These are phyloP conservation scores for Volucella inflata DNA, from an alignment of 2,888 invertebrate genomes.

Conservation along the genomic window DNA sequence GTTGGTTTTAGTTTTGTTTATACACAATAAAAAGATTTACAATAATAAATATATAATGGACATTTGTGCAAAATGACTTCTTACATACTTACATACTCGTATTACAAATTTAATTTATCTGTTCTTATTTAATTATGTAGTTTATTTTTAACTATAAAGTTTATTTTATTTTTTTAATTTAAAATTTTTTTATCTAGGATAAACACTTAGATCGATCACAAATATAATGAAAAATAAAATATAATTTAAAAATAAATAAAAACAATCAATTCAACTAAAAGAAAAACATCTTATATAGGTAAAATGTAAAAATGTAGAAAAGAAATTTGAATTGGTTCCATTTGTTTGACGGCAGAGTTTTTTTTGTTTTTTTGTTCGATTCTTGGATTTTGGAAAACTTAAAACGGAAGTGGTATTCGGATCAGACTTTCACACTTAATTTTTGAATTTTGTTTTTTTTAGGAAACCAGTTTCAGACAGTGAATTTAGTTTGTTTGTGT, in stretches of 20 bases:
- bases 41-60: conserved; percentile 49
- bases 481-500: not conserved
- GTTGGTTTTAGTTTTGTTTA: not conserved
- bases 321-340: conserved; percentile 59
- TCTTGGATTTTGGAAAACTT: conserved; percentile 27
- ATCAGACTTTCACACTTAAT: conserved; percentile 49
- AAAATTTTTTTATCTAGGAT: conserved; percentile 54
- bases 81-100: conserved; percentile 45
- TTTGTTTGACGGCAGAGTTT: conserved; percentile 54
- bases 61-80: conserved; percentile 68
- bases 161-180: conserved; percentile 27
- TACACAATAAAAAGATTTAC: conserved; percentile 59
- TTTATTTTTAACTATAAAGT: too few species aligned
- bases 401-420: conserved; percentile 24
- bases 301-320: conserved; percentile 31
- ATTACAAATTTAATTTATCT: conserved; percentile 38
- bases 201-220: conserved; percentile 66
- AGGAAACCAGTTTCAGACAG: conserved; percentile 56
- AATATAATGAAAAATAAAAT: conserved; percentile 34
- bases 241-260: conserved; percentile 3
- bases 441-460: conserved; percentile 3
- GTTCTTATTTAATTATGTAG: not conserved
- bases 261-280: conserved; percentile 3
- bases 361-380: conserved; percentile 14
- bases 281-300: conserved; percentile 14